phyloP scores from a whole-genome alignment of 2,113 vertebrate species.

The Megaptera novaeangliae region DNA sequence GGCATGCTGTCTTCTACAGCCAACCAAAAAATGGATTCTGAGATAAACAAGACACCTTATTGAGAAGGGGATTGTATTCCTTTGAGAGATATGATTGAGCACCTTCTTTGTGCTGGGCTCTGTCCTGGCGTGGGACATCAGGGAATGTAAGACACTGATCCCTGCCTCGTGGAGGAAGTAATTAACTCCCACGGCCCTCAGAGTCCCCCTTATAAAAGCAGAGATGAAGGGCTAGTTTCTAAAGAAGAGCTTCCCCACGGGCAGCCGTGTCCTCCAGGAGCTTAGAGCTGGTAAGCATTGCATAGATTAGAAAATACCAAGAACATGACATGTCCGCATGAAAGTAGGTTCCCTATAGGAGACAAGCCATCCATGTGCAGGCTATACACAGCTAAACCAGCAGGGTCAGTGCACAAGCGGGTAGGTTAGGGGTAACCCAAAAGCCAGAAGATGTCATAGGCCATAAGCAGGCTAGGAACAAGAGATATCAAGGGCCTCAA shows the following conservation, averaged over 20 bases:
- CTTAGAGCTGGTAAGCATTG: background rate
- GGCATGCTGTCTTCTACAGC: background rate
- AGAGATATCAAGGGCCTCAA: background rate
- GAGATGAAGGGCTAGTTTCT: background rate
- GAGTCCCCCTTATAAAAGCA: background rate
- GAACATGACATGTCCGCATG: background rate
- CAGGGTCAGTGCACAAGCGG: background rate
- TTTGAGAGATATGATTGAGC: background rate
- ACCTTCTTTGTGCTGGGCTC: background rate
- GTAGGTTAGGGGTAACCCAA: background rate
- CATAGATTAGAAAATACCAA: background rate
- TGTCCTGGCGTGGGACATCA: background rate
- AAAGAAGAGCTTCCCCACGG: background rate
- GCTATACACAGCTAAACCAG: background rate
- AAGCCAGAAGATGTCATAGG: background rate
- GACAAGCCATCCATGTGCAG: background rate
- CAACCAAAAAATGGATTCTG: background rate
- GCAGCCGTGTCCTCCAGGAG: background rate
- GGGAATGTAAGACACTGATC: background rate
- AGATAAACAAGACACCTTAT: background rate
- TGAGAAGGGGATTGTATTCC: background rate
- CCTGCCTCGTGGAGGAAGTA: background rate
- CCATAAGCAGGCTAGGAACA: background rate
- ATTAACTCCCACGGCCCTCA: background rate
- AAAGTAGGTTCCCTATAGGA: background rate